A percentile compares a stretch with the other conserved stretches of the same genome.
Conservation (phyloP, 1,140 invertebrate species). For the Gryllus bimaculatus region DNA sequence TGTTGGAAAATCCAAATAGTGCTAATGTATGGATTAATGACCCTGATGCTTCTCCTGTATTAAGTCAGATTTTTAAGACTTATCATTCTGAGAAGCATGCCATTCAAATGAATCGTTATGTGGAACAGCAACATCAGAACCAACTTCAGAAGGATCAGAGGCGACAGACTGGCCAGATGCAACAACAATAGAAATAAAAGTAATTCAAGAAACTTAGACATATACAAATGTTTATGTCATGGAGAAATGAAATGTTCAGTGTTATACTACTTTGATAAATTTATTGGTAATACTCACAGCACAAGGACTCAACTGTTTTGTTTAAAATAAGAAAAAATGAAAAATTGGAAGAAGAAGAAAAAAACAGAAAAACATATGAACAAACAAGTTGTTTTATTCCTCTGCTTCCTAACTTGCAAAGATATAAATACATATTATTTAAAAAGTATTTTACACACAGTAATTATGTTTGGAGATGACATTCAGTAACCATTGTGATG, state of each 20-base stretch:
- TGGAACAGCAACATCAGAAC: slow-evolving; percentile 17
- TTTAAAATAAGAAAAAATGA: background rate
- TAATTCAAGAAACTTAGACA: background rate
- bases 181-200: background rate
- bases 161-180: background rate
- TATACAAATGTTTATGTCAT: background rate
- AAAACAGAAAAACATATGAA: too few relatives aligned
- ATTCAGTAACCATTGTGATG: too few relatives aligned
- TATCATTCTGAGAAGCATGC: slow-evolving; percentile 54
- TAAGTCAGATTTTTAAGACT: slow-evolving; percentile 52
- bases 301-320: background rate
- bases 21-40: slow-evolving; percentile 52
- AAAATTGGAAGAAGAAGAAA: background rate
- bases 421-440: too few relatives aligned
- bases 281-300: background rate
- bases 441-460: too few relatives aligned
- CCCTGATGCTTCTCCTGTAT: slow-evolving; percentile 48
- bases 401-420: too few relatives aligned
- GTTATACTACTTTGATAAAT: background rate
- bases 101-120: slow-evolving; percentile 16
- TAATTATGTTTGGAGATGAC: too few relatives aligned
- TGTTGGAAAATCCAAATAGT: slow-evolving; percentile 48
- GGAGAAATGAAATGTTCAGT: background rate
- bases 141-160: background rate
- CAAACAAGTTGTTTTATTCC: too few relatives aligned